Percentiles rank a stretch among this genome's conserved stretches.
phyloP scores from a whole-genome alignment of 1,140 invertebrate species.

The Cherax destructor region DNA sequence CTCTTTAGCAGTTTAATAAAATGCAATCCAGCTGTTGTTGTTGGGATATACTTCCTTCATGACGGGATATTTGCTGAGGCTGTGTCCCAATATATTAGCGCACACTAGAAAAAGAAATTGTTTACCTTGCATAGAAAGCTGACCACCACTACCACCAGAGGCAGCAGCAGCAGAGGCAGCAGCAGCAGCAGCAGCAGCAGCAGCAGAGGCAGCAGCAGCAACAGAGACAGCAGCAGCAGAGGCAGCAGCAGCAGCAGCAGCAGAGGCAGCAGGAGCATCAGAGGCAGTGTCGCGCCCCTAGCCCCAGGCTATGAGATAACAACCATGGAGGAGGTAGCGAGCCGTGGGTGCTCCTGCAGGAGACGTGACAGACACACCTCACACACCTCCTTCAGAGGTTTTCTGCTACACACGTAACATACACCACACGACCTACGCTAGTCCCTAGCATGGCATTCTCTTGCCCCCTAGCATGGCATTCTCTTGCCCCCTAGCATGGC shows the following conservation, averaged over 20 bases:
- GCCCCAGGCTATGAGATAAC: constrained; percentile 45
- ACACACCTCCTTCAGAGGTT: not conserved
- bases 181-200: not conserved
- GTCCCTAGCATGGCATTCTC: too few species aligned
- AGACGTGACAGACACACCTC: not conserved
- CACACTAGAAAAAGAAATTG: not conserved
- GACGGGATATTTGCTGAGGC: not conserved
- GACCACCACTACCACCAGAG: not conserved
- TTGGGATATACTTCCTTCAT: too few species aligned
- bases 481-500: too few species aligned
- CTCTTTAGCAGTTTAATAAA: too few species aligned
- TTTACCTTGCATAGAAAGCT: not conserved
- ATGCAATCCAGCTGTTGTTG: too few species aligned
- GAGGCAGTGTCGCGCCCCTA: not conserved
- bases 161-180: not conserved
- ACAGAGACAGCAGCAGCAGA: not conserved
- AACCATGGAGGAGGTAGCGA: not conserved
- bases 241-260: not conserved
- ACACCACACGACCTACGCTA: too few species aligned
- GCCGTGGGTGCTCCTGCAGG: not conserved
- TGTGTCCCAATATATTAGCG: not conserved
- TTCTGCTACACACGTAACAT: too few species aligned
- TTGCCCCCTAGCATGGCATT: too few species aligned
- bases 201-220: not conserved
- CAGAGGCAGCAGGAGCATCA: not conserved